Evolutionary conservation across 2,888 invertebrate genomes (phyloP), one percentile per base, ranked within the genome.

Genomic region (Mythimna albipuncta): DNA sequence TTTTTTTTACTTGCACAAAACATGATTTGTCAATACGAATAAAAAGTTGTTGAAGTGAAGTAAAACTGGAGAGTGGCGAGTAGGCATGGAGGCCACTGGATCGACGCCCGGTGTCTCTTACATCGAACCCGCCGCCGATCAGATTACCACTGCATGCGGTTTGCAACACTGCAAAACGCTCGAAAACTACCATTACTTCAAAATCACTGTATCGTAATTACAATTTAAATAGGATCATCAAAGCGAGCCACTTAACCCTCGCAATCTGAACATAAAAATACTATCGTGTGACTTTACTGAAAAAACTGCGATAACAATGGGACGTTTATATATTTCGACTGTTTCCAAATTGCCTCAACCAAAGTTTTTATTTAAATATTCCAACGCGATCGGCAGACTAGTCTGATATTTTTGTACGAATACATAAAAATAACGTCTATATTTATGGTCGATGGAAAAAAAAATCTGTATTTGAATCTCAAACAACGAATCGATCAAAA

Each of bases 41-140:
- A 92, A 92, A 92, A 92, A 91, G 82, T 85, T 74, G 85, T 88
- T 87, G 84, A 87, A 89, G 86, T 88, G 84, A 86, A 89, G 87
- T 87, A 86, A 88, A 89, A 87, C 86, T 71, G 64, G 77, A 82
- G 69, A 78, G 57, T 65, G 74, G 73, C 64, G 65, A 70, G 81
- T 79, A 74, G 64, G 50, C 72, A 85, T 86, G 83, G 87, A 90
- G 90, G 89, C 85, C 90, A 85, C 59, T 79, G 85, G 86, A 85
- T 66, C 84, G 83, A 81, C 72, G 77, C 76, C 81, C 83, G 88
- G 90, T 93, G 88, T 94, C 89, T 82, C 85, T 93, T 93, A 88
- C 92, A 69, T 75, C 81, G 72, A 85, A 83, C 82, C 83, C 72
- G 77, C 83, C 69, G 58, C 67, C 64, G 71, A 82, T 92, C 89